phyloP scores from a whole-genome alignment of 2,797 vertebrate species.

The Siniperca undulata region DNA sequence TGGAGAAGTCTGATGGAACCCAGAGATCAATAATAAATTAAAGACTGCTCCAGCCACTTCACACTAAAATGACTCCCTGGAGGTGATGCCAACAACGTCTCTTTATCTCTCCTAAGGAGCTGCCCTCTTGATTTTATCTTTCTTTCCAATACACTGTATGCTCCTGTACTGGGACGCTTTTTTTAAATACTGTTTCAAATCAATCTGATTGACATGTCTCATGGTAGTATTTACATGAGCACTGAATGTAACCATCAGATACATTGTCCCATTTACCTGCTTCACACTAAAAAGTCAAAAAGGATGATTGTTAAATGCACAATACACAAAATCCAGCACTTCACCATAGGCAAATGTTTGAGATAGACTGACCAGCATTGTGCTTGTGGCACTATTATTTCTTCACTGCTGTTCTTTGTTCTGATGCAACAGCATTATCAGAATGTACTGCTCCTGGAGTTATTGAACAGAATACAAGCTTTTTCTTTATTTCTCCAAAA shows the following conservation, averaged over 20 bases:
- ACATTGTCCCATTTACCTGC: not conserved
- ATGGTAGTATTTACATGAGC: not conserved
- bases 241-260: conserved; percentile 6
- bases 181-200: not conserved
- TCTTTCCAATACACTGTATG: conserved; percentile 1
- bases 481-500: conserved; percentile 41
- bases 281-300: not conserved
- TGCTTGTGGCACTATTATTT: not conserved
- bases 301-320: not conserved
- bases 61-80: conserved; percentile 64
- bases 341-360: not conserved
- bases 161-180: not conserved
- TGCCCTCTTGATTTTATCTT: conserved; percentile 43
- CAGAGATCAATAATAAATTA: conserved; percentile 81
- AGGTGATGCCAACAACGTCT: conserved; percentile 60
- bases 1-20: conserved; percentile 61
- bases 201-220: not conserved
- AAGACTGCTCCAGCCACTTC: conserved; percentile 66
- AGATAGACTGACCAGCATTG: not conserved
- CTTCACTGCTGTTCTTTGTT: conserved; percentile 22
- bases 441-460: conserved; percentile 5
- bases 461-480: conserved; percentile 21
- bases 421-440: conserved; percentile 4
- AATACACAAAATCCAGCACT: conserved; percentile 1
- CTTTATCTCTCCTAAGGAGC: conserved; percentile 63